phyloP scores from a whole-genome alignment of 2,797 vertebrate genomes.

The Peromyscus nudipes region DNA sequence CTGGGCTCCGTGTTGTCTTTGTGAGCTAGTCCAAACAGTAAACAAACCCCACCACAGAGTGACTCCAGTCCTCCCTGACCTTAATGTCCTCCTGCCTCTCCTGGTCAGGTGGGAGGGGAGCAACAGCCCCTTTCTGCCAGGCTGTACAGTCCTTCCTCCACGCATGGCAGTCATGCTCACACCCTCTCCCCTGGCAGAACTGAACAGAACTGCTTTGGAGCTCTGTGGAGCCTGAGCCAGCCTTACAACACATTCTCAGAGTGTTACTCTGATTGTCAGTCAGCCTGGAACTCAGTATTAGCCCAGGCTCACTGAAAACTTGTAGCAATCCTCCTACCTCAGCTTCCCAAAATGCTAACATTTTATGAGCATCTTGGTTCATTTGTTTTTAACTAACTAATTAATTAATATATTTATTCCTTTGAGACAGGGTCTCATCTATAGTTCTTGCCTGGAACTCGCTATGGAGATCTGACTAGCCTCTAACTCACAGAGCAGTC shows the following conservation, averaged over 20 bases:
- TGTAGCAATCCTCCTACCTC: neutral
- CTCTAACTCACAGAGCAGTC: neutral
- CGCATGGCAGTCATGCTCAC: neutral
- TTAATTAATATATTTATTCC: neutral
- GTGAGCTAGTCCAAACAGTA: slow-evolving; percentile 40
- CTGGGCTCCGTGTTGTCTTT: slow-evolving; percentile 63
- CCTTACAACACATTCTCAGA: neutral
- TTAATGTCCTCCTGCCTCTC: slow-evolving; percentile 17
- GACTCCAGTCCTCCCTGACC: accelerated
- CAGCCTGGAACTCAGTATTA: neutral
- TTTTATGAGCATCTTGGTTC: neutral
- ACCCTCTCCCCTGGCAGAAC: slow-evolving; percentile 8
- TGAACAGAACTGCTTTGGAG: neutral
- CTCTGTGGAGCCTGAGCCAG: neutral
- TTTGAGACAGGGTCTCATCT: neutral
- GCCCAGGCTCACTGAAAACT: neutral
- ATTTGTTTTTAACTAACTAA: neutral
- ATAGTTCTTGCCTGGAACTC: neutral
- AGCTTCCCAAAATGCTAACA: neutral
- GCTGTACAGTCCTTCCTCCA: slow-evolving; percentile 11
- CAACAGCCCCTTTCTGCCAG: accelerated
- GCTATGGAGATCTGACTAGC: neutral
- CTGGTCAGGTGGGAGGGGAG: neutral
- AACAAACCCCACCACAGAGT: neutral
- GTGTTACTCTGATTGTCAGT: neutral